These are phyloP conservation scores for Phoebastria nigripes DNA, from an alignment of 2,797 vertebrate genomes.

Conservation along the genomic window DNA sequence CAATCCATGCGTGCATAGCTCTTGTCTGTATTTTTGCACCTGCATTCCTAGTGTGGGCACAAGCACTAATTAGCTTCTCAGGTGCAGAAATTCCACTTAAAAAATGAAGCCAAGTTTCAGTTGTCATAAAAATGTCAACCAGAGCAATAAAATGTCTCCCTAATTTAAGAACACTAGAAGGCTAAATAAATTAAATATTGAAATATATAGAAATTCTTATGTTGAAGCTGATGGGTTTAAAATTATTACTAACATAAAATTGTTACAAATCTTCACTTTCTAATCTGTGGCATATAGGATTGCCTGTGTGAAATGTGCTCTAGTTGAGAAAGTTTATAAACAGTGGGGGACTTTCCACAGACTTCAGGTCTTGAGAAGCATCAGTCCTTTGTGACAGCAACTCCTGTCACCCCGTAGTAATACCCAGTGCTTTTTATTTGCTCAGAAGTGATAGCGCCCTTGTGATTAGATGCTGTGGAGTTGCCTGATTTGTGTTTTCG, in stretches of 20 bases:
- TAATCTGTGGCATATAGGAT: not conserved
- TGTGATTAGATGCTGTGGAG: not conserved
- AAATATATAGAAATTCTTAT: not conserved
- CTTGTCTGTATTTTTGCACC: not conserved
- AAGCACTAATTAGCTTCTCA: not conserved
- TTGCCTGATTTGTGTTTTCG: not conserved
- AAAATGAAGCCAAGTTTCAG: constrained; percentile 15
- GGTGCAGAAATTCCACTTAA: not conserved
- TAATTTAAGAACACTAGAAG: constrained; percentile 35
- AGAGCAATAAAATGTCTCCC: not conserved
- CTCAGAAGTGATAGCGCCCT: not conserved
- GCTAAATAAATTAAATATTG: constrained; percentile 44
- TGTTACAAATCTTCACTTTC: not conserved
- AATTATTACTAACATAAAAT: not conserved
- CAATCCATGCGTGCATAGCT: not conserved
- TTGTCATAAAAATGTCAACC: constrained; percentile 19
- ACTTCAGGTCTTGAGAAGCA: not conserved
- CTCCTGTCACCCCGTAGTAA: not conserved
- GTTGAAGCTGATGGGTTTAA: not conserved
- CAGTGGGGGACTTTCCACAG: not conserved
- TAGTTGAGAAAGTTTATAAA: not conserved
- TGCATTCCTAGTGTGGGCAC: not conserved
- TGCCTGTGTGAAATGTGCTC: not conserved
- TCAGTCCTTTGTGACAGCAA: not conserved
- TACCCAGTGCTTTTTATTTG: not conserved